Evolutionary conservation across 1,140 invertebrate genomes (phyloP).

Genomic region (Harpegnathos saltator): DNA sequence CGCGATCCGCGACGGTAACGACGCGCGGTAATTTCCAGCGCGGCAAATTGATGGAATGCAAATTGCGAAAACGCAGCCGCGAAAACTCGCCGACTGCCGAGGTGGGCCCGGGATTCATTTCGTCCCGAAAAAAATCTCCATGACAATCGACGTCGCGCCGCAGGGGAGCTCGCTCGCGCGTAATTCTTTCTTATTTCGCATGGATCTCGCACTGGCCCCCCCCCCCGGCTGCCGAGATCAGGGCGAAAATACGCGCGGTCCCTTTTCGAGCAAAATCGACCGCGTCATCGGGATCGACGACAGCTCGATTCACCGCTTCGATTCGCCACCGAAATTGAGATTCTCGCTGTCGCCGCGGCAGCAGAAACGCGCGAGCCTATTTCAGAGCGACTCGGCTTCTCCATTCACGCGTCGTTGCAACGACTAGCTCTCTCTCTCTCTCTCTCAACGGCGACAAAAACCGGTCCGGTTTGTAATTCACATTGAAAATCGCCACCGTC

Average conservation of each 20-base stretch:
- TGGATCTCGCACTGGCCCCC: conserved; percentile 4
- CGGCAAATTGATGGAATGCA: conserved; percentile 74
- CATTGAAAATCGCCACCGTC: too few relatives aligned
- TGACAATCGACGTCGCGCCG: conserved; percentile 61
- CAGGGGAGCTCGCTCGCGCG: conserved; percentile 2
- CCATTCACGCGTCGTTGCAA: too few relatives aligned
- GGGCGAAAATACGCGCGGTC: conserved; percentile 8
- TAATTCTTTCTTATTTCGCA: conserved; percentile 31
- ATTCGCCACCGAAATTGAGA: conserved; percentile 28
- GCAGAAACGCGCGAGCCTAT: too few relatives aligned
- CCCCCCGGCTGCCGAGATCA: neutral
- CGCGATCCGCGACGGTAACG: neutral
- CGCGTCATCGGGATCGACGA: conserved; percentile 48
- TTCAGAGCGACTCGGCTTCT: too few relatives aligned
- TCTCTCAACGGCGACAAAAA: too few relatives aligned
- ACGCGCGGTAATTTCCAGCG: conserved; percentile 18
- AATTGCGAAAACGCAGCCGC: conserved; percentile 68
- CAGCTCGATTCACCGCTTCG: neutral
- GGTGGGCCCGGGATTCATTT: conserved; percentile 54
- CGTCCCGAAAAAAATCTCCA: conserved; percentile 67
- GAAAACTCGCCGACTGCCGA: conserved; percentile 69
- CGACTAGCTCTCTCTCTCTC: too few relatives aligned
- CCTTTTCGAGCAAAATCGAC: conserved; percentile 29
- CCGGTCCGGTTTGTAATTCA: too few relatives aligned
- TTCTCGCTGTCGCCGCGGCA: too few relatives aligned